These are phyloP conservation scores for Nothoprocta perdicaria DNA, from an alignment of 2,113 vertebrate species.

Conservation along the genomic window DNA sequence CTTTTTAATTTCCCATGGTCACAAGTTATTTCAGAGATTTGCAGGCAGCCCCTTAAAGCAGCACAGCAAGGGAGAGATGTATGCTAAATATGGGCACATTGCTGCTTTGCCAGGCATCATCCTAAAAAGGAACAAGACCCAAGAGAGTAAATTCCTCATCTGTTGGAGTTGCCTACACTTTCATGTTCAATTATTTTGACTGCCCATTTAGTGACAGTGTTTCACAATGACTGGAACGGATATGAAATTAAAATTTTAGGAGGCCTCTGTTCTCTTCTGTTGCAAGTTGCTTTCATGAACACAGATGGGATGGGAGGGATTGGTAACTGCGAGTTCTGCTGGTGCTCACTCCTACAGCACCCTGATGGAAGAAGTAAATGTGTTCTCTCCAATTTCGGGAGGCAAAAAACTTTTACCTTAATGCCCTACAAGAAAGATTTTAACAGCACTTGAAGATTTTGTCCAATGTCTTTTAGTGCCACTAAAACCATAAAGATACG, in stretches of 20 bases:
- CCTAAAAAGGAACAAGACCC: background rate
- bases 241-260: constrained; percentile 62
- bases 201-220: background rate
- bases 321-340: background rate
- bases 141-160: background rate
- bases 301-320: background rate
- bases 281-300: constrained; percentile 50
- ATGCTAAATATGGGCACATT: background rate
- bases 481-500: constrained; percentile 51
- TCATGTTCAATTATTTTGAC: background rate
- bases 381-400: constrained; percentile 8
- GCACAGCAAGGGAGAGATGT: background rate
- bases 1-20: background rate
- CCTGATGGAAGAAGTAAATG: constrained; percentile 23
- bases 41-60: background rate
- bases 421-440: background rate
- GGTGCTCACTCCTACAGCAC: constrained; percentile 8
- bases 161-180: background rate
- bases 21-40: background rate
- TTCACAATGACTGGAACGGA: constrained; percentile 35
- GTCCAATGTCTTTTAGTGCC: constrained; percentile 15
- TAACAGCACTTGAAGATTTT: constrained; percentile 44
- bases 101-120: background rate
- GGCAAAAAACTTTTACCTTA: constrained; percentile 11
- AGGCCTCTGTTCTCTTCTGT: constrained; percentile 48